These are phyloP conservation scores for Drosophila conformis DNA, from an alignment of 2,888 invertebrate species.

Conservation along the genomic window DNA sequence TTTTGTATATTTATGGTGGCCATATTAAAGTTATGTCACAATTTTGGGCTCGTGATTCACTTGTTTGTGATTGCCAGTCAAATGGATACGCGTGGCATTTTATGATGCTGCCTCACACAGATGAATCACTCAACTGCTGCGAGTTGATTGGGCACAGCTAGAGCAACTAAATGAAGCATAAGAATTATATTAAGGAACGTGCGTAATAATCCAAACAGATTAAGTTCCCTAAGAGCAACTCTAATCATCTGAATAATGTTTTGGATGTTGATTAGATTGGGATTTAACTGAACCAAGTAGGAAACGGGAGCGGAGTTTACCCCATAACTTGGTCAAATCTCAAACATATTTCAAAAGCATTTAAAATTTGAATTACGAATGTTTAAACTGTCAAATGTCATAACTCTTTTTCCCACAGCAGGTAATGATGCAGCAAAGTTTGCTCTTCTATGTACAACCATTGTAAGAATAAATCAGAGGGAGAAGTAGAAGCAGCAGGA, in stretches of 20 bases:
- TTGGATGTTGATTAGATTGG: neutral
- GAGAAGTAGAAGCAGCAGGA: neutral
- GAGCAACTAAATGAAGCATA: neutral
- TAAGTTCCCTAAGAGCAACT: neutral
- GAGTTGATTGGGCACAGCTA: neutral
- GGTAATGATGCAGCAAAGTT: neutral
- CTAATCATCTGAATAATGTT: neutral
- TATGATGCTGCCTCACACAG: neutral
- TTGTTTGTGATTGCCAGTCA: conserved; percentile 25
- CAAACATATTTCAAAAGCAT: neutral
- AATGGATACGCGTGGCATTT: conserved; percentile 15
- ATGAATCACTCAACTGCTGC: conserved; percentile 20
- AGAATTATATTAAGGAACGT: neutral
- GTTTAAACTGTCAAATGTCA: neutral
- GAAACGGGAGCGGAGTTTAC: neutral
- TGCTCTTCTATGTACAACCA: neutral
- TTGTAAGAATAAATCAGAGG: neutral
- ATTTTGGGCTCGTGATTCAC: conserved; percentile 16
- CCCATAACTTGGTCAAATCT: neutral
- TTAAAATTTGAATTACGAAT: neutral
- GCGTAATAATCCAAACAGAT: neutral
- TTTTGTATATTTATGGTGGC: conserved; percentile 22
- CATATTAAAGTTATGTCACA: conserved; percentile 39
- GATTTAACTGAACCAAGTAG: neutral
- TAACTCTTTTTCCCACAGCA: neutral